A percentile compares a stretch with the other conserved stretches of the same genome.
These are phyloP conservation scores for Hofmannophila pseudospretella DNA, from an alignment of 2,888 invertebrate species.

Conservation along the genomic window DNA sequence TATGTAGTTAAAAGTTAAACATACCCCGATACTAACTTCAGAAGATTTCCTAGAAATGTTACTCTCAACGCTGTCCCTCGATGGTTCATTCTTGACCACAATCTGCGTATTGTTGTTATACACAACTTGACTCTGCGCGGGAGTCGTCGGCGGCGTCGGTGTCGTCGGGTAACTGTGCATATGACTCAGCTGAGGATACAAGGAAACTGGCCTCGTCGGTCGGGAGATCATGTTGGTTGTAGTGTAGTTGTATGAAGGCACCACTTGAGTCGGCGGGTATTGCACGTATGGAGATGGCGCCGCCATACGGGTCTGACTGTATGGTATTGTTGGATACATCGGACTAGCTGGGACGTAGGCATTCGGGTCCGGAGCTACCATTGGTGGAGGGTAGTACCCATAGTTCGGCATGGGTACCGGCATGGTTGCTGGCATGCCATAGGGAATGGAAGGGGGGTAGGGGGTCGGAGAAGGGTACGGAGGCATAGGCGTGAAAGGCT, in stretches of 20 bases:
- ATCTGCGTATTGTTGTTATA: slow-evolving; percentile 30
- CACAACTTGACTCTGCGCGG: not conserved
- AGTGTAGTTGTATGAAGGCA: slow-evolving; percentile 50
- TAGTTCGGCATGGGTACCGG: slow-evolving; percentile 36
- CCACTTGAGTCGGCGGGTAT: slow-evolving; percentile 34
- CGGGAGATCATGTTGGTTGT: slow-evolving; percentile 65
- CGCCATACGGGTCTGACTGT: slow-evolving; percentile 62
- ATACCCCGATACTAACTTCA: slow-evolving; percentile 40
- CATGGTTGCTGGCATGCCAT: slow-evolving; percentile 54
- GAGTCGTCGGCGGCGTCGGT: slow-evolving; percentile 5
- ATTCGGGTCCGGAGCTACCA: slow-evolving; percentile 29
- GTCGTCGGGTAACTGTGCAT: slow-evolving; percentile 45
- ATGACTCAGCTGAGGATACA: slow-evolving; percentile 56
- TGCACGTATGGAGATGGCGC: slow-evolving; percentile 46
- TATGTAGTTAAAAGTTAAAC: slow-evolving; percentile 3
- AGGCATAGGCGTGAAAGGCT: slow-evolving; percentile 41
- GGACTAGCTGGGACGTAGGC: slow-evolving; percentile 36
- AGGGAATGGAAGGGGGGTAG: slow-evolving; percentile 48
- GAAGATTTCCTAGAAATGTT: slow-evolving; percentile 48
- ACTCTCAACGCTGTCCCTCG: slow-evolving; percentile 41
- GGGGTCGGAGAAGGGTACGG: slow-evolving; percentile 50
- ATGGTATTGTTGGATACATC: slow-evolving; percentile 48
- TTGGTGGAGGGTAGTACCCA: slow-evolving; percentile 40
- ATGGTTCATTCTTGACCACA: slow-evolving; percentile 37
- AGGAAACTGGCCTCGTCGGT: slow-evolving; percentile 39